phyloP scores from a whole-genome alignment of 2,888 invertebrate species.

The Chymomyza caudatula region DNA sequence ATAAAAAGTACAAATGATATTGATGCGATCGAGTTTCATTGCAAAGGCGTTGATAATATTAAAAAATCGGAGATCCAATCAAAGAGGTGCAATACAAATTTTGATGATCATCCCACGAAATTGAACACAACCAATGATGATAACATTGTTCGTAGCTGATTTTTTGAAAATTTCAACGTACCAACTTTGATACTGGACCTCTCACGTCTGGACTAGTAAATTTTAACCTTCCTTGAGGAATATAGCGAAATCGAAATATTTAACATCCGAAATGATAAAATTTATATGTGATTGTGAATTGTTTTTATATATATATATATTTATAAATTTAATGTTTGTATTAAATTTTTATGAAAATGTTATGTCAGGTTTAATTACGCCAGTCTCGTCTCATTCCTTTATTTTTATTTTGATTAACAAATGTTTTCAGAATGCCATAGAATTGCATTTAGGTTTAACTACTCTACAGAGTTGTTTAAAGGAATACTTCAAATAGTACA shows the following conservation, averaged over 20 bases:
- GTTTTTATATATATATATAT: constrained; percentile 63
- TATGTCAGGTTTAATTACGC: constrained; percentile 60
- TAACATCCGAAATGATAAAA: constrained; percentile 66
- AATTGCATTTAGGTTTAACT: not conserved
- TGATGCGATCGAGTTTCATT: constrained; percentile 65
- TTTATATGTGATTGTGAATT: constrained; percentile 70
- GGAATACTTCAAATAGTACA: not conserved
- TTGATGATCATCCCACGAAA: not conserved
- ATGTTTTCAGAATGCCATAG: not conserved
- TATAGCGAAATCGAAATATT: constrained; percentile 65
- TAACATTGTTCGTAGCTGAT: constrained; percentile 53
- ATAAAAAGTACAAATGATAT: constrained; percentile 66
- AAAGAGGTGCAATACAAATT: not conserved
- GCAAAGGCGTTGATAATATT: constrained; percentile 24
- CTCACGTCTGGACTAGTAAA: constrained; percentile 67
- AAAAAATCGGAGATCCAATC: not conserved
- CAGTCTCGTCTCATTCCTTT: constrained; percentile 18
- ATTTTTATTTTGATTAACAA: not conserved
- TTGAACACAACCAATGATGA: not conserved
- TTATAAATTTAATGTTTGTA: constrained; percentile 70
- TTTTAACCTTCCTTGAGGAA: constrained; percentile 64
- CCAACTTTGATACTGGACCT: constrained; percentile 64
- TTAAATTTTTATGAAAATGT: constrained; percentile 69
- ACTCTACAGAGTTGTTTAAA: not conserved
- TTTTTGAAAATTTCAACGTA: constrained; percentile 26